These are phyloP conservation scores for Elaphurus davidianus DNA, from an alignment of 2,113 vertebrate species.

Conservation along the genomic window DNA sequence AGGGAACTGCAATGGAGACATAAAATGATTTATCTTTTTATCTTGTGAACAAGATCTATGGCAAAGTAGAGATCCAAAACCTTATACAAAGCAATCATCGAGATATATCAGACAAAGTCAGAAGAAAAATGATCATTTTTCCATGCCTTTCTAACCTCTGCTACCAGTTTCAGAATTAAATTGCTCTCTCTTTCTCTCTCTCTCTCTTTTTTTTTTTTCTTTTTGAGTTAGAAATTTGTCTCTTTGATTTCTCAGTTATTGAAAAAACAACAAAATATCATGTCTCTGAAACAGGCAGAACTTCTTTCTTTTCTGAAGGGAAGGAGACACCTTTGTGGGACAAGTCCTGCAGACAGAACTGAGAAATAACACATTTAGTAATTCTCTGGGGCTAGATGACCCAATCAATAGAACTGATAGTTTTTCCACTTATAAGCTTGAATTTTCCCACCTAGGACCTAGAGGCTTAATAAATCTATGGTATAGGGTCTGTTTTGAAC, in stretches of 20 bases:
- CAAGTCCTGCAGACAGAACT: not conserved
- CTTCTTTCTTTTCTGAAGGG: not conserved
- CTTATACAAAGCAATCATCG: slow-evolving; percentile 46
- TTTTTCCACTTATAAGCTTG: not conserved
- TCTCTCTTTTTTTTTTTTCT: not conserved
- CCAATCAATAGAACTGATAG: not conserved
- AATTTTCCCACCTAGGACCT: not conserved
- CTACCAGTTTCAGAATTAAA: slow-evolving; percentile 54
- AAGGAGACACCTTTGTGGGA: not conserved
- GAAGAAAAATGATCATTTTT: slow-evolving; percentile 62
- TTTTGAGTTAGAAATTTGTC: slow-evolving; percentile 54
- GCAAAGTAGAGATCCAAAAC: slow-evolving; percentile 21
- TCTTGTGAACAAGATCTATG: slow-evolving; percentile 45
- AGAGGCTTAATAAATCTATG: slow-evolving; percentile 1
- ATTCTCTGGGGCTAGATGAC: slow-evolving; percentile 3
- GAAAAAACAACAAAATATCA: slow-evolving; percentile 39
- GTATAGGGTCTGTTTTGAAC: not conserved
- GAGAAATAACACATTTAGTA: slow-evolving; percentile 25
- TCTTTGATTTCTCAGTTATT: slow-evolving; percentile 59
- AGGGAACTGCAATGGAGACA: not conserved
- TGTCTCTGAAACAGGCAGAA: slow-evolving; percentile 1
- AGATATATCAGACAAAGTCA: slow-evolving; percentile 2
- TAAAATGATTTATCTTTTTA: slow-evolving; percentile 61
- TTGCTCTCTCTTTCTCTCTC: not conserved
- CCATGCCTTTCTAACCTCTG: slow-evolving; percentile 51